Evolutionary conservation across 1,140 invertebrate species (phyloP), one percentile per base, ranked within the genome.

Genomic region (Tetraneura akinire): DNA sequence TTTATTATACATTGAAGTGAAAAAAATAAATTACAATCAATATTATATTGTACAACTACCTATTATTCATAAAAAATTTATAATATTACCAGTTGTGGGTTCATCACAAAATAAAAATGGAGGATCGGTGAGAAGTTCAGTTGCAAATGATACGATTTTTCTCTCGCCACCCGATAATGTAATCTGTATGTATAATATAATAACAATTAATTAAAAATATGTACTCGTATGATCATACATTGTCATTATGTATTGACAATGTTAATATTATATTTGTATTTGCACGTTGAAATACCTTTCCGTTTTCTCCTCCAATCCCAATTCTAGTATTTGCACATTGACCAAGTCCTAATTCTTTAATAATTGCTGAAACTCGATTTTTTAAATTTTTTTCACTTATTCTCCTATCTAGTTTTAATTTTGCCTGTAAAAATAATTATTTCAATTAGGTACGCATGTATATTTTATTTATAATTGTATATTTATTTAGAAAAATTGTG

Each of bases 61-160:
- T 57, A 5, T 1, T n/a, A 57, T 14, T 57, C 14, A 5, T 57
- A 23, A 57, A 21, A 16, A 26, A 45, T 16, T 37, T 45, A 51
- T 13, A n/a, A n/a, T n/a, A n/a, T 9, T 76, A 82, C 96, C 93
- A 0, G 92, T 97, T 0, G 97, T 99, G 6, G 97, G 96, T 84
- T 99, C 97, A 85, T 99, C 97, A 84, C 96, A 95, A 85, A 98
- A 98, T 78, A 98, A 86, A 45, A 99, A 87, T 6, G 93, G 91
- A 0, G 97, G 97, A 87, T 98, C 93, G 5, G 94, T 97, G 23
- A 98, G 85, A 23, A 98, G 87, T 87, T 98, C 96, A 5, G 94
- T 92, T 11, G 96, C 97, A 85, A 98, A 98, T 0, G 96, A 91
- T 14, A 99, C 86, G 66, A 97, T 88, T 83, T 97, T 98, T 83